A percentile compares a stretch with the other conserved stretches of the same genome.
Evolutionary conservation across 2,797 vertebrate genomes (phyloP).

Genomic region (Hydrocynus forskahlii): DNA sequence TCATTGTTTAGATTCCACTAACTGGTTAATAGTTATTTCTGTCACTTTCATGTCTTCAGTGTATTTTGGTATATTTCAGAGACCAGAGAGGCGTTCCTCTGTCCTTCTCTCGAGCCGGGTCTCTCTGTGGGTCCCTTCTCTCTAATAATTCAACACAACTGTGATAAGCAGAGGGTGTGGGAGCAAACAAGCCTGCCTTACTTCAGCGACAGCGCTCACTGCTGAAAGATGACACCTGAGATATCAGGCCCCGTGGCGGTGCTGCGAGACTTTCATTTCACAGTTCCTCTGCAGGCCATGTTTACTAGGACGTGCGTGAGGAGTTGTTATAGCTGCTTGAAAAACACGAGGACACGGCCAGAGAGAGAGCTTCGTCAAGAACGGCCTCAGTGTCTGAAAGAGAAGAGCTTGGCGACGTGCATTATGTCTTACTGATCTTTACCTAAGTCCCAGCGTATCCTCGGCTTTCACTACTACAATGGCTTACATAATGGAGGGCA

Average conservation of each 20-base stretch:
- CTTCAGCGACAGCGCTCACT: not conserved
- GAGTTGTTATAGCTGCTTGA: not conserved
- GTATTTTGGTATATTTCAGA: too few relatives aligned
- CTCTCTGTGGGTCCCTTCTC: not conserved
- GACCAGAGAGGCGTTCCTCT: too few relatives aligned
- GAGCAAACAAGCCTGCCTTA: not conserved
- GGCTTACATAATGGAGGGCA: not conserved
- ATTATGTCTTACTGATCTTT: not conserved
- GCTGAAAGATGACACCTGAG: constrained; percentile 19
- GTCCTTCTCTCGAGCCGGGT: not conserved
- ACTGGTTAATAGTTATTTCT: too few relatives aligned
- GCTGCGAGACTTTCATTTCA: too few relatives aligned
- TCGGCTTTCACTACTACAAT: not conserved
- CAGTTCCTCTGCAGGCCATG: constrained; percentile 2
- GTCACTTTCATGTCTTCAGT: too few relatives aligned
- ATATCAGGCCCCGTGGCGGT: constrained; percentile 5
- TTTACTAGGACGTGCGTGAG: not conserved
- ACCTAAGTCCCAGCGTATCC: not conserved
- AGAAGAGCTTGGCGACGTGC: not conserved
- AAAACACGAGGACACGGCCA: not conserved
- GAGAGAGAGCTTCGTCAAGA: not conserved
- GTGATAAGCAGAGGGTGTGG: not conserved
- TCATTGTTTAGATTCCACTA: too few relatives aligned
- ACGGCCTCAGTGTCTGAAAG: not conserved
- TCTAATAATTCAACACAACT: not conserved